Conservation (phyloP, 2,888 invertebrate genomes). For the Pachymerium ferrugineum region DNA sequence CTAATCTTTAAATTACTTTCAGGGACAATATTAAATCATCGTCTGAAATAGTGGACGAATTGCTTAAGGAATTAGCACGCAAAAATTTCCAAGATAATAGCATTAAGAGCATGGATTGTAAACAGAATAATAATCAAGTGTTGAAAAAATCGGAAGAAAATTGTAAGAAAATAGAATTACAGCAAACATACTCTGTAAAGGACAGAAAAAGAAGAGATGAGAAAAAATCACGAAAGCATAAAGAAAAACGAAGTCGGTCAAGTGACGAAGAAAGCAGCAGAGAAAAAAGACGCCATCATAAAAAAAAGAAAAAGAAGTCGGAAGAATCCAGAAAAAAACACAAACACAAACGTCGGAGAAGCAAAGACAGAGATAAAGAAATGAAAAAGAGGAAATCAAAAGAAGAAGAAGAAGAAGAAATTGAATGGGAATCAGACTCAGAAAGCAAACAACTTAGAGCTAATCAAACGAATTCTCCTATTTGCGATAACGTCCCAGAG, state of each 20-base stretch:
- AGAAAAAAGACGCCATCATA: background rate
- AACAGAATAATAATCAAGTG: too few species aligned
- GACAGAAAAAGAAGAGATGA: background rate
- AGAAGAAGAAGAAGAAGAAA: background rate
- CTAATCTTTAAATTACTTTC: background rate
- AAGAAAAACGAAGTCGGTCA: background rate
- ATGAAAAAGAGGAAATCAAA: background rate
- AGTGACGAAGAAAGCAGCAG: background rate
- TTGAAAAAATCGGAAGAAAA: background rate
- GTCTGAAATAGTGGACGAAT: slow-evolving; percentile 73
- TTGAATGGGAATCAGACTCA: background rate
- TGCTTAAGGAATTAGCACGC: slow-evolving; percentile 62
- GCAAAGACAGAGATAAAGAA: background rate
- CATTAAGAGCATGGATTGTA: too few species aligned
- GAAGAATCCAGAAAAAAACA: background rate
- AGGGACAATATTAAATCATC: slow-evolving; percentile 58
- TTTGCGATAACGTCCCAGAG: too few species aligned
- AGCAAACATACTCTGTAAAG: background rate
- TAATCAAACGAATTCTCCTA: too few species aligned
- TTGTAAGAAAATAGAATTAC: background rate
- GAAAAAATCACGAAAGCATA: background rate
- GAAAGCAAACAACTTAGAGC: background rate
- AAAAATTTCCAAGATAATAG: background rate
- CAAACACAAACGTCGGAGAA: background rate
- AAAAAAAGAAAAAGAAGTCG: background rate